Percentiles rank a stretch among this genome's conserved stretches.
These are phyloP conservation scores for Saturnia japonica DNA, from an alignment of 2,888 invertebrate genomes.

Conservation along the genomic window DNA sequence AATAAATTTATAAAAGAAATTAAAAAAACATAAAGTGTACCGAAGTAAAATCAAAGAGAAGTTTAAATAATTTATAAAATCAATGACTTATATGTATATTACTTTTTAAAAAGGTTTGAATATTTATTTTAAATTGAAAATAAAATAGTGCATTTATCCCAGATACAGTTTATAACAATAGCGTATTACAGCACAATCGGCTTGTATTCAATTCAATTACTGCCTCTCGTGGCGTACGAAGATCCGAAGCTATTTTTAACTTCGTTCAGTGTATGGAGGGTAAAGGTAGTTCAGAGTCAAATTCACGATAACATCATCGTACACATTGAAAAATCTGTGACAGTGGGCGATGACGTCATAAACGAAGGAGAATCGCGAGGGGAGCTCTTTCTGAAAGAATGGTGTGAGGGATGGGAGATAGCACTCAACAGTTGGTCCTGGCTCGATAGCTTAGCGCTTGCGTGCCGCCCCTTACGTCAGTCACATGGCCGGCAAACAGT, in stretches of 20 bases:
- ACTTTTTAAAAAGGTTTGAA: not conserved
- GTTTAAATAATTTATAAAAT: not conserved
- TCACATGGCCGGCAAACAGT: conserved; percentile 56
- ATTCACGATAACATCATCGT: conserved; percentile 44
- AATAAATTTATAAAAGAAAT: not conserved
- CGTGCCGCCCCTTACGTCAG: conserved; percentile 60
- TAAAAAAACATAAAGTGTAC: not conserved
- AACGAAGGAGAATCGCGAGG: conserved; percentile 41
- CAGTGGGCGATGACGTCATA: conserved; percentile 64
- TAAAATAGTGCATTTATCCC: not conserved
- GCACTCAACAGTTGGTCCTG: conserved; percentile 77
- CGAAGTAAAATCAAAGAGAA: not conserved
- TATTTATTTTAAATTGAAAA: not conserved
- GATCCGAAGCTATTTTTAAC: conserved; percentile 27
- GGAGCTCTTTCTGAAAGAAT: conserved; percentile 42
- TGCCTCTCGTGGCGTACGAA: conserved; percentile 16
- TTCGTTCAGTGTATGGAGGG: no score
- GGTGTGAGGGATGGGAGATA: conserved; percentile 44
- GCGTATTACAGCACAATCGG: not conserved
- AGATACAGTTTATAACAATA: not conserved
- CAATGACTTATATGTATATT: no score
- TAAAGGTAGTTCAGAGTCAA: no score
- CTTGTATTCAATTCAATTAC: conserved; percentile 10
- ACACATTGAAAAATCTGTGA: conserved; percentile 48
- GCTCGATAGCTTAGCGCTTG: conserved; percentile 74